Base-by-base conservation (phyloP, 2,888 invertebrate genomes). In the Macropis europaea region DNA sequence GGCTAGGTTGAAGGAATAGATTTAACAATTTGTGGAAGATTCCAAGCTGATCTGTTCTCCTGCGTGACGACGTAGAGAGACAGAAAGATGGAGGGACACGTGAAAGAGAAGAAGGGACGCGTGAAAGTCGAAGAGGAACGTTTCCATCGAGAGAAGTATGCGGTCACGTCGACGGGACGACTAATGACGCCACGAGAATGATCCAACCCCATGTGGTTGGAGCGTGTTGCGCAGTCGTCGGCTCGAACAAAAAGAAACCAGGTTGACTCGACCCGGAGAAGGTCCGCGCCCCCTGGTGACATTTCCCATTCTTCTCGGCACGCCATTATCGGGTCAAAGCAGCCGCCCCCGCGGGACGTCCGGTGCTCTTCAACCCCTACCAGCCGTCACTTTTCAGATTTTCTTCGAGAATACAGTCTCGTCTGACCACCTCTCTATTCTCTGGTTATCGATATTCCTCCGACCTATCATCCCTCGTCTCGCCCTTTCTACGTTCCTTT, bases 271-370 rank as follows among this genome's bases (percentile, higher is more conserved):
- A 75, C 77, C 82, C 67, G 83, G 73, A 73, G 74, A 79, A 77
- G 78, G 79, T 75, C 77, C 73, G 57, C 85, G 81, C 89, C 89
- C 89, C 89, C 89, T 89, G 87, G 89, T 88, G 89, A 89, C 89
- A 89, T 86, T 87, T 89, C 86, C 87, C 88, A 89, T 89, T 89
- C 89, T 89, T 89, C 87, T 88, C 87, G 86, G 89, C 89, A 87
- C 88, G 86, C 88, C 82, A 89, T 89, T 89, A 89, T 84, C 85
- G 43, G 84, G 84, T 86, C 88, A 89, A 89, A 89, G 88, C 86
- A 30, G 80, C 89, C 89, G 89, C 85, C 89, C 87, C 89, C 88
- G 87, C 89, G 87, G 89, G 89, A 86, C 76, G 87, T 80, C 88
- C 77, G 64, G 68, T 77, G 85, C 82, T 73, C 62, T 75, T 64